These are phyloP conservation scores for Tenrec ecaudatus DNA, from an alignment of 2,113 vertebrate genomes.

Conservation along the genomic window DNA sequence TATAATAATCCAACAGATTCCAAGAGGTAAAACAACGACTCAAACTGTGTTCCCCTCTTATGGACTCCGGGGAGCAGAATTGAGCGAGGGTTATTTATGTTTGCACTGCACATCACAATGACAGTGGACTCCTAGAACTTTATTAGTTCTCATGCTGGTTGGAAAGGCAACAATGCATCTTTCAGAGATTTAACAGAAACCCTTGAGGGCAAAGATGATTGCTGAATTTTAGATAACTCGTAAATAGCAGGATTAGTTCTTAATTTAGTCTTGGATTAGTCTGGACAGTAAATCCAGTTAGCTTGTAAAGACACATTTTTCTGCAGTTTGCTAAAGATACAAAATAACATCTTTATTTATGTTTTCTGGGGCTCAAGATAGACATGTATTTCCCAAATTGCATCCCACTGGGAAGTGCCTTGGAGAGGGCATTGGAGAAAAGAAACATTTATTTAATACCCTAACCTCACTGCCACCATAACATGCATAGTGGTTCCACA, in stretches of 20 bases:
- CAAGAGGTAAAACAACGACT: constrained; percentile 18
- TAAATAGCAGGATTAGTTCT: background rate
- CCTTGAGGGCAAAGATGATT: background rate
- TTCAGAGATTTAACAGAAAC: background rate
- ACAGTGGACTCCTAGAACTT: background rate
- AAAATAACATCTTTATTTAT: background rate
- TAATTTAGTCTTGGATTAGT: constrained; percentile 8
- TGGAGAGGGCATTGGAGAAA: background rate
- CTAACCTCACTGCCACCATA: background rate
- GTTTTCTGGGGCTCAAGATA: background rate
- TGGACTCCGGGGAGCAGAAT: background rate
- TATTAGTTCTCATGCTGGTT: background rate
- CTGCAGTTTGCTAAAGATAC: background rate
- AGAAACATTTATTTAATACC: background rate
- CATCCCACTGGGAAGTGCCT: background rate
- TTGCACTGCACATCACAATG: background rate
- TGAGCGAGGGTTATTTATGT: background rate
- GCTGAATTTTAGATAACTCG: background rate
- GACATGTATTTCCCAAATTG: too few species aligned
- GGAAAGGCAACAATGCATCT: background rate
- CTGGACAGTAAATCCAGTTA: background rate
- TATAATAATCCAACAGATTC: constrained; percentile 27
- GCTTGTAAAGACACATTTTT: background rate
- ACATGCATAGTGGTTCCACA: too few species aligned
- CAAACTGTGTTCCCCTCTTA: background rate